Evolutionary conservation across 2,888 invertebrate genomes (phyloP).

Genomic region (Cryptophagus acutangulus): DNA sequence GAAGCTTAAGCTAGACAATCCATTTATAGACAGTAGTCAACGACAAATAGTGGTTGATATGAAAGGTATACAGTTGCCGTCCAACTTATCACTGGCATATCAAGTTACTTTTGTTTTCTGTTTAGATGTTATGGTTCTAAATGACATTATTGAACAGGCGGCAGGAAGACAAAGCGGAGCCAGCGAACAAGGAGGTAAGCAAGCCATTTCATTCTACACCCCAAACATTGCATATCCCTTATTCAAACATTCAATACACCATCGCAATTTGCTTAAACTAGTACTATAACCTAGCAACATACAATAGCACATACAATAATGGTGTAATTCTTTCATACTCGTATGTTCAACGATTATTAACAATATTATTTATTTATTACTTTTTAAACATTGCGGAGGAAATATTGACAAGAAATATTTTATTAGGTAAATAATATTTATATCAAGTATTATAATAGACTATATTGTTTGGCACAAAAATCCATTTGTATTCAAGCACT

Average conservation of each 20-base stretch:
- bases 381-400: conserved; percentile 35
- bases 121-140: conserved; percentile 93
- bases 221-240: conserved; percentile 1
- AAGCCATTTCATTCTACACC: conserved; percentile 5
- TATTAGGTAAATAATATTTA: conserved; percentile 33
- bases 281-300: conserved; percentile 33
- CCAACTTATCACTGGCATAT: neutral
- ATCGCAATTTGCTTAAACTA: conserved; percentile 47
- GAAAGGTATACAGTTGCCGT: conserved; percentile 58
- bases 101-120: neutral
- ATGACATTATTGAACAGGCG: conserved; percentile 94
- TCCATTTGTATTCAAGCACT: conserved; percentile 35
- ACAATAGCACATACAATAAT: conserved; percentile 24
- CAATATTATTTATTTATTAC: conserved; percentile 31
- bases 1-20: conserved; percentile 85
- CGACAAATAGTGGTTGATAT: conserved; percentile 89
- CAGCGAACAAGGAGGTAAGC: conserved; percentile 83
- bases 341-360: conserved; percentile 1
- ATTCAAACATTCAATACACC: conserved; percentile 35
- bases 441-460: conserved; percentile 19
- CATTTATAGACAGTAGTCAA: conserved; percentile 79
- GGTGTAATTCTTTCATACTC: conserved; percentile 9
- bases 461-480: conserved; percentile 34
- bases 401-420: conserved; percentile 34
- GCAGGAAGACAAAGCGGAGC: conserved; percentile 82